Conservation (phyloP, 2,888 invertebrate species). For the Aphodius sticticus region DNA sequence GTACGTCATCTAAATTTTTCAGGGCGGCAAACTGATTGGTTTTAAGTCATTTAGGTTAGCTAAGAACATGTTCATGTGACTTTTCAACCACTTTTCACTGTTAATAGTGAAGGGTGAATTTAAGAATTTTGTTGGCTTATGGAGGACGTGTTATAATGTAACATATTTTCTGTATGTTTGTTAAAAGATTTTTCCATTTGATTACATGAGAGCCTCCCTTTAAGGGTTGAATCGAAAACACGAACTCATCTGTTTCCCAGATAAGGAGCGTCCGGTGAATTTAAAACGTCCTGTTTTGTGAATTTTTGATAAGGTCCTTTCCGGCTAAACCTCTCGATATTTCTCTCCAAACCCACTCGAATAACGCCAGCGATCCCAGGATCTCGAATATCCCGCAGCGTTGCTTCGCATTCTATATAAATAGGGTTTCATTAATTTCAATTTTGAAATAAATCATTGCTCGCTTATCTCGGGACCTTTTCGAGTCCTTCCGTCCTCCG, state of each 20-base stretch:
- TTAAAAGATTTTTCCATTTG: no score
- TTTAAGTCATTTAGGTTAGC: no score
- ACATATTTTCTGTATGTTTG: no score
- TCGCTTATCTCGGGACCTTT: background rate
- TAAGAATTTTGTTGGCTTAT: constrained; percentile 7
- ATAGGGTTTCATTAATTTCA: constrained; percentile 4
- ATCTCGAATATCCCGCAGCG: background rate
- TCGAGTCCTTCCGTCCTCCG: background rate
- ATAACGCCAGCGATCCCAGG: background rate
- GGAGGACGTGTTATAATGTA: background rate
- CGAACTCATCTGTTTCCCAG: background rate
- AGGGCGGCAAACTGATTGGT: no score
- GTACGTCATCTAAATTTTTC: no score
- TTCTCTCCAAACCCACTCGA: background rate
- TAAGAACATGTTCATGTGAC: no score
- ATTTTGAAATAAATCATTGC: constrained; percentile 4
- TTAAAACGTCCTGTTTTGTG: background rate
- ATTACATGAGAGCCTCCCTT: no score
- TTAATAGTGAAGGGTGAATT: background rate
- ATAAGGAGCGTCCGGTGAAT: background rate
- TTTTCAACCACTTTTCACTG: no score
- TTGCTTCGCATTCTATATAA: background rate
- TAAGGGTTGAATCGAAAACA: background rate
- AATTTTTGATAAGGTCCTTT: background rate
- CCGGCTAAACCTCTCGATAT: constrained; percentile 4